Percentiles rank a stretch among this genome's conserved stretches.
phyloP scores from a whole-genome alignment of 2,113 vertebrate genomes.

The Rutilus rutilus region DNA sequence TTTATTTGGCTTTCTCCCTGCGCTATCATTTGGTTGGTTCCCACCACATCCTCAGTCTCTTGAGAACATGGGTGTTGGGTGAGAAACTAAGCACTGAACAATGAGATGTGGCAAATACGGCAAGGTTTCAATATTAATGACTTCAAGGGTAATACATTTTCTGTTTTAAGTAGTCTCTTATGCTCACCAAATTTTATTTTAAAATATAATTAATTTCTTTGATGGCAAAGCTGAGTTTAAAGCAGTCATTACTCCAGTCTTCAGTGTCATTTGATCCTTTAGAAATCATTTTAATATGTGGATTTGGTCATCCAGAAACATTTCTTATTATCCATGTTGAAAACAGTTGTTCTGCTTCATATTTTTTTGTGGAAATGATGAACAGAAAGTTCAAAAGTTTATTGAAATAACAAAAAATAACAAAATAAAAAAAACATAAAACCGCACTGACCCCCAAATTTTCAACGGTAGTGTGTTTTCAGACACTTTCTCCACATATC shows the following conservation, averaged over 20 bases:
- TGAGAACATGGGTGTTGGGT: neutral
- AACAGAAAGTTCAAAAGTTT: neutral
- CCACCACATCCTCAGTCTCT: neutral
- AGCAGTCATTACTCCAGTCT: neutral
- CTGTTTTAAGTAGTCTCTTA: neutral
- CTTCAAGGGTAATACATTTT: neutral
- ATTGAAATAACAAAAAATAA: neutral
- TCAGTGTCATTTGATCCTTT: no score
- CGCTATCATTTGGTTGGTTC: neutral
- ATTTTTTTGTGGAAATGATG: neutral
- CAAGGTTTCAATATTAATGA: neutral
- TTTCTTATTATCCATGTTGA: neutral
- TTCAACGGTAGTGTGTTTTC: neutral
- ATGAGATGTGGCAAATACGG: neutral
- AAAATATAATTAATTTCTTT: neutral
- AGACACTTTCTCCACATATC: neutral
- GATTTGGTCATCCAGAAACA: neutral
- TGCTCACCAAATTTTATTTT: neutral
- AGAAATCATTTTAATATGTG: neutral
- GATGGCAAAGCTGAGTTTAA: neutral
- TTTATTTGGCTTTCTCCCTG: neutral
- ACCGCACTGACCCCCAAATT: neutral
- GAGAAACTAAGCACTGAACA: neutral
- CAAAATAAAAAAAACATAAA: neutral
- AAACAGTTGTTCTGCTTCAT: neutral